These are phyloP conservation scores for Drosophila lowei DNA, from an alignment of 1,140 invertebrate genomes.

Conservation along the genomic window DNA sequence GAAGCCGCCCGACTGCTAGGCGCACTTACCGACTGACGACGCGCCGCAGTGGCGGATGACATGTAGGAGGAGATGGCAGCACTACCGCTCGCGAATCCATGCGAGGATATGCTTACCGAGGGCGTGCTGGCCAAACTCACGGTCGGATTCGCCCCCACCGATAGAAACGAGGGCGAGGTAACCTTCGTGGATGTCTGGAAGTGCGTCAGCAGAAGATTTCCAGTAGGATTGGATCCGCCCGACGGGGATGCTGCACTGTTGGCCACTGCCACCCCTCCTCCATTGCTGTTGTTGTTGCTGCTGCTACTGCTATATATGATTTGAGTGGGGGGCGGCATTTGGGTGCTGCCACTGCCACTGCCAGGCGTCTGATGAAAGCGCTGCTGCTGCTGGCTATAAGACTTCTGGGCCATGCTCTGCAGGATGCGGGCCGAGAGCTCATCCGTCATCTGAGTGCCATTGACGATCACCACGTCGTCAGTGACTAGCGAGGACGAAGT, in stretches of 20 bases:
- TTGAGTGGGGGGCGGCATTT: constrained; percentile 62
- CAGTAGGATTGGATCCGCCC: constrained; percentile 12
- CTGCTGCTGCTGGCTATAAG: constrained; percentile 79
- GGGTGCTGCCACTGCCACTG: constrained; percentile 48
- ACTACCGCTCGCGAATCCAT: constrained; percentile 63
- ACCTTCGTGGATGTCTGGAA: constrained; percentile 55
- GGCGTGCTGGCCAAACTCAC: constrained; percentile 52
- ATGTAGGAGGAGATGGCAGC: constrained; percentile 66
- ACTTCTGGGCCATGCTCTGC: constrained; percentile 82
- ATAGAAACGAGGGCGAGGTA: constrained; percentile 40
- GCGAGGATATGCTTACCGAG: constrained; percentile 70
- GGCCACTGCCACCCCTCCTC: constrained; percentile 15
- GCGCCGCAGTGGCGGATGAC: constrained; percentile 61
- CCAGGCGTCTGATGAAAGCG: constrained; percentile 72
- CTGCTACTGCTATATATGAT: constrained; percentile 57
- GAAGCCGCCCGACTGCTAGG: constrained; percentile 71
- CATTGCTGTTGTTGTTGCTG: constrained; percentile 34
- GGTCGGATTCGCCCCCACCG: constrained; percentile 35
- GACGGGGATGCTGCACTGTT: constrained; percentile 6
- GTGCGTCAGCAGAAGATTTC: constrained; percentile 54
- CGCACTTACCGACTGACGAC: constrained; percentile 72
- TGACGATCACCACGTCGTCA: constrained; percentile 80
- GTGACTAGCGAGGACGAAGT: constrained; percentile 58
- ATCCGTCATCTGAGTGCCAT: constrained; percentile 82
- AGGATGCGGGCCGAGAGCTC: constrained; percentile 78